Conservation (phyloP, 2,113 vertebrate genomes). For the Tupaia tana region DNA sequence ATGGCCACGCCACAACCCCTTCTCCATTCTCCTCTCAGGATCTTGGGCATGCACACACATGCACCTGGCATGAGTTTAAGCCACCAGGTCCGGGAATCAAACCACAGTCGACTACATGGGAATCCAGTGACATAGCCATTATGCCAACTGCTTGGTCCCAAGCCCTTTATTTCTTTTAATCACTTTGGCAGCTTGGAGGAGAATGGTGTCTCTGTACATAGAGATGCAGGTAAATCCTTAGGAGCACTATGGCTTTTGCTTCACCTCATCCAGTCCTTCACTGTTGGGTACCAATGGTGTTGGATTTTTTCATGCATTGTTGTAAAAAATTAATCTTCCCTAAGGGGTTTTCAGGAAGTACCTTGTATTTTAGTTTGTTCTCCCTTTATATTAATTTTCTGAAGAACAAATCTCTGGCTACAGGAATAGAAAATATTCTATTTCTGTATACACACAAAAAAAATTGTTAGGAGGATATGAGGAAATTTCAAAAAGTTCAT, state of each 20-base stretch:
- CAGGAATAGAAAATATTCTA: not conserved
- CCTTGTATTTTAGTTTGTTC: not conserved
- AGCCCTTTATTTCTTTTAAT: slow-evolving; percentile 18
- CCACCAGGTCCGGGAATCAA: too few species aligned
- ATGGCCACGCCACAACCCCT: too few species aligned
- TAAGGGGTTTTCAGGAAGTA: not conserved
- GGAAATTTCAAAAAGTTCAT: not conserved
- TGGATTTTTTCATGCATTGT: not conserved
- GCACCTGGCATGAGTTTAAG: too few species aligned
- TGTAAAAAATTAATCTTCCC: not conserved
- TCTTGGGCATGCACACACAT: too few species aligned
- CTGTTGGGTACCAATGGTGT: not conserved
- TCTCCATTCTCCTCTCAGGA: too few species aligned
- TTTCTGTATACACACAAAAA: not conserved
- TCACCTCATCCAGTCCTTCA: not conserved
- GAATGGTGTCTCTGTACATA: not conserved
- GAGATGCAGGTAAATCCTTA: not conserved
- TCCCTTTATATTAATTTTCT: not conserved
- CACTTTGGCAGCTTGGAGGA: not conserved
- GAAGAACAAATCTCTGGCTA: not conserved
- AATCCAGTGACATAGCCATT: too few species aligned
- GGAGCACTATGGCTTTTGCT: not conserved
- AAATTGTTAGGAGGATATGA: not conserved
- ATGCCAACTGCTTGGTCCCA: not conserved
- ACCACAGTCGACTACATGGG: too few species aligned